These are phyloP conservation scores for Silurus meridionalis DNA, from an alignment of 2,113 vertebrate genomes.

Conservation along the genomic window DNA sequence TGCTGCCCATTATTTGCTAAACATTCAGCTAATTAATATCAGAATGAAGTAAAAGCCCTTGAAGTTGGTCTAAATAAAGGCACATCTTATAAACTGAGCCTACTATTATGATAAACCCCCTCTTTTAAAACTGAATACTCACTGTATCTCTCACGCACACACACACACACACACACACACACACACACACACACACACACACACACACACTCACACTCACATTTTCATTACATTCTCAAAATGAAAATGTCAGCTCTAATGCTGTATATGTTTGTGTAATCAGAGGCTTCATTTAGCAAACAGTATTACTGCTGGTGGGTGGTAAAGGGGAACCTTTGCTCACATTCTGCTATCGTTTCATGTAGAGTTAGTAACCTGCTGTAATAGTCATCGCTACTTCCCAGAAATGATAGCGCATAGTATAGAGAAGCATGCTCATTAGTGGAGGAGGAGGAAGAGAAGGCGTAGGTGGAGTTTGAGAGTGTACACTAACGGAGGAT, in stretches of 20 bases:
- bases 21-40: not conserved
- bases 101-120: not conserved
- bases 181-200: not conserved
- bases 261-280: not conserved
- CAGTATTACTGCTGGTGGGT: not conserved
- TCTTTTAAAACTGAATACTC: not conserved
- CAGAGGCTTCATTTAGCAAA: not conserved
- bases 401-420: constrained; percentile 13
- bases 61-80: not conserved
- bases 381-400: constrained; percentile 21
- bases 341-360: not conserved
- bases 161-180: not conserved
- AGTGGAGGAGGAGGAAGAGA: not conserved
- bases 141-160: not conserved
- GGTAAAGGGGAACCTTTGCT: not conserved
- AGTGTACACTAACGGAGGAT: not conserved
- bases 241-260: not conserved
- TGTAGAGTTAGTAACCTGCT: not conserved
- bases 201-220: not conserved
- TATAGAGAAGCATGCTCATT: not conserved
- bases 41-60: not conserved
- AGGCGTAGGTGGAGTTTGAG: constrained; percentile 1
- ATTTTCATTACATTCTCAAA: not conserved
- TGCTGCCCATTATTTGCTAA: too few relatives aligned
- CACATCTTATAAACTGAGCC: not conserved